Base-by-base conservation (phyloP, 2,888 invertebrate species). In the Ectropis crepuscularia region DNA sequence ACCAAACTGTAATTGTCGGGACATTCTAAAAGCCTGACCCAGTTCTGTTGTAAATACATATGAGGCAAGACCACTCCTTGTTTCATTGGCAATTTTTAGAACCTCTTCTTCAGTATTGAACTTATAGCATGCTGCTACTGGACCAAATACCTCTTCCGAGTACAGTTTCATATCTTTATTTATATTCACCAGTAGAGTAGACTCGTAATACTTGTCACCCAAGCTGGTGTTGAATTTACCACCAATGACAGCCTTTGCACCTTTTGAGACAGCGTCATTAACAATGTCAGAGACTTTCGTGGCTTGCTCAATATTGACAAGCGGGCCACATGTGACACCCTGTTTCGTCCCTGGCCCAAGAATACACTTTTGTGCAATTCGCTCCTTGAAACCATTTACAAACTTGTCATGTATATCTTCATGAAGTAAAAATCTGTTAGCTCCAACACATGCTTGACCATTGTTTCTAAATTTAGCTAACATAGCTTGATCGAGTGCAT, bases 391-490 rank as follows among this genome's bases (percentile, higher is more conserved):
- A 73, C 95, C 95, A 0, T 91, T 86, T 0, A 98, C 93, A 90
- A 99, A 99, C 73, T 94, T 82, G 70, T 98, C 96, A 86, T 95
- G 96, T 37, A 99, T 88, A 58, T 94, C 93, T 69, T 95, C 94
- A 79, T 98, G 97, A 36, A 98, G 94, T 68, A 97, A 94, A 77
- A 98, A 96, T 75, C 98, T 94, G 85, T 99, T 99, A 0, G 99
- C 96, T 63, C 98, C 97, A 6, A 99, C 96, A 87, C 99, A 99
- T 0, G 99, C 98, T 93, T 99, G 99, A 0, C 99, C 99, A 80
- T 97, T 96, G 81, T 98, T 98, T 65, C 99, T 95, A 82, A 99
- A 99, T 90, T 99, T 99, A 6, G 97, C 96, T 6, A 95, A 94
- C 94, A 99, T 96, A 0, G 98, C 97, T 38, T 98, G 97, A 57